Base-by-base conservation (phyloP, 2,113 vertebrate species). In the Barbus barbus region DNA sequence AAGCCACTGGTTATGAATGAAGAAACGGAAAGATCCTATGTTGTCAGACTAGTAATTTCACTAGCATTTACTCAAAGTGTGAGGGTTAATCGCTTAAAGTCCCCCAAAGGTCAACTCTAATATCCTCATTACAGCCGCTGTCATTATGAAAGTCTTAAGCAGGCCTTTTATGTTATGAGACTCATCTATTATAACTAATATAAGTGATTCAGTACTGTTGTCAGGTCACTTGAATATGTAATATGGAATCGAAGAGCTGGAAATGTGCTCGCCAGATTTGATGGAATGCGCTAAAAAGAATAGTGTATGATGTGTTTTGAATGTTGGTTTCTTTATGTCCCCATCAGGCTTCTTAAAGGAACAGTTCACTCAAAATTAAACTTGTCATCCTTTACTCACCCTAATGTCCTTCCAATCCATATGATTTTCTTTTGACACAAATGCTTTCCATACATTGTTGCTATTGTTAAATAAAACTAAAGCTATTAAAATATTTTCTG, bases 1-100 rank as follows among this genome's bases (percentile, higher is more conserved):
- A 87, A 90, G 88, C 90, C 92, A 75, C 85, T 86, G 87, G 87
- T 79, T 11, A 60, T 65, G 13, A 84, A 69, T 74, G 20, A 74
- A 85, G 36, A 51, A 20, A 33, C 13, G 3, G 33, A 33, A 26
- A 6, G 61, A 78, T 78, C 60, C 33, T 6, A 22, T 5, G 28
- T 16, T 58, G 13, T 65, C 28, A 28, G 61, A 58, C 46, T 71
- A 13, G 2, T 63, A 61, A 74, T 48, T 48, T 65, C 41, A 67
- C n/a, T 13, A 44, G n/a, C 22, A 63, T 67, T 67, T 84, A 44
- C 22, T 71, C 63, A 71, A 78, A 41, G n/a, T 77, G 72, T 11
- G 71, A 48, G 41, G 58, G 41, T 77, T 76, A 77, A 71, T 58
- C 38, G 9, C 53, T 41, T 78, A 78, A 78, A 38, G 56, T 63